Conservation (phyloP, 2,797 vertebrate species). For the Sebastes alutus region DNA sequence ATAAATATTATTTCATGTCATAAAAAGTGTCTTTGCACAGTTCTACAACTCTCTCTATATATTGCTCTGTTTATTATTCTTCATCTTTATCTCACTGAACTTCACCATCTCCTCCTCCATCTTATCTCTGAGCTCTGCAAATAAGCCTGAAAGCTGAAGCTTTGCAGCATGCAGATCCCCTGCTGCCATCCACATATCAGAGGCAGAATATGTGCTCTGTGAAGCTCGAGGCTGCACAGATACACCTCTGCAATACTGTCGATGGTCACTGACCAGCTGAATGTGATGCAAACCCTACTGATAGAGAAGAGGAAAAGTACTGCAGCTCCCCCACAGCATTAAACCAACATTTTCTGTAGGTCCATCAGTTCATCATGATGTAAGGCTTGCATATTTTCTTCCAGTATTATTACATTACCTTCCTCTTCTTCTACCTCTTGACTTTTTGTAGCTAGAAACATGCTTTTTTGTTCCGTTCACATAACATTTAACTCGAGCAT, state of each 20-base stretch:
- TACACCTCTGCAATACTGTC: slow-evolving; percentile 16
- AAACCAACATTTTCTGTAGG: neutral
- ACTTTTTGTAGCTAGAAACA: neutral
- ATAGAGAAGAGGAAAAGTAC: neutral
- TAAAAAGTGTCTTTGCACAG: neutral
- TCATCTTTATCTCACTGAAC: slow-evolving; percentile 23
- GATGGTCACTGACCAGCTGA: slow-evolving; percentile 31
- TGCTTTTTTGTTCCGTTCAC: neutral
- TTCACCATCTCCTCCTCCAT: slow-evolving; percentile 34
- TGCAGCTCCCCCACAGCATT: neutral
- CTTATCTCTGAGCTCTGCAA: slow-evolving; percentile 63
- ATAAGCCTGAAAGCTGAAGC: slow-evolving; percentile 55
- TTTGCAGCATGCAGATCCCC: slow-evolving; percentile 59
- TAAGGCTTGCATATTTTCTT: neutral
- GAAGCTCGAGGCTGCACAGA: slow-evolving; percentile 39
- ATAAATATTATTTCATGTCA: neutral
- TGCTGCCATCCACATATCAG: slow-evolving; percentile 51
- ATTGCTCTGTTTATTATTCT: slow-evolving; percentile 13
- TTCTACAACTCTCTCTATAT: neutral
- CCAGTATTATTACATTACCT: neutral
- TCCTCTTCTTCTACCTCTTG: neutral
- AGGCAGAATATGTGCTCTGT: slow-evolving; percentile 33
- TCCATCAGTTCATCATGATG: neutral
- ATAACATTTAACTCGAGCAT: neutral
- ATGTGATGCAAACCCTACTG: neutral